phyloP scores from a whole-genome alignment of 2,797 vertebrate genomes.

The Galagoides demidoff region DNA sequence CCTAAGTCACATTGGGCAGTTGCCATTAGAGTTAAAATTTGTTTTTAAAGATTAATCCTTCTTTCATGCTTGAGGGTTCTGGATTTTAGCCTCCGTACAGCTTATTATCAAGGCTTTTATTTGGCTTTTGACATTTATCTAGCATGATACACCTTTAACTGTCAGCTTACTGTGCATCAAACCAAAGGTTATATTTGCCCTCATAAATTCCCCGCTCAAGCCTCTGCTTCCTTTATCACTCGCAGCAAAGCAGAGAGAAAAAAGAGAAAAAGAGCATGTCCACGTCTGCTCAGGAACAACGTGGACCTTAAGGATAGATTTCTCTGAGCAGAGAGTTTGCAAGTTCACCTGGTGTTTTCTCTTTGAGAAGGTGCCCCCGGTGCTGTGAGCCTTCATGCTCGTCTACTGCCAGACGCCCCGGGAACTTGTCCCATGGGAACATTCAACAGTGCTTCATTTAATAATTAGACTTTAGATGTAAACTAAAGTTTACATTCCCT shows the following conservation, averaged over 20 bases:
- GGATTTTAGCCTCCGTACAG: slow-evolving; percentile 74
- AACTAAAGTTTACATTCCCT: too few species aligned
- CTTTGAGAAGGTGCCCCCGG: background rate
- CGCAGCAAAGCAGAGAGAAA: slow-evolving; percentile 50
- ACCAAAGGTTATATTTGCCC: slow-evolving; percentile 83
- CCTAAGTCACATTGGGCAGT: background rate
- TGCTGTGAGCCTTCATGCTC: background rate
- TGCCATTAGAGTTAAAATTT: slow-evolving; percentile 73
- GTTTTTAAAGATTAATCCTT: slow-evolving; percentile 71
- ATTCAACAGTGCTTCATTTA: background rate
- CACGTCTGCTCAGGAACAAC: background rate
- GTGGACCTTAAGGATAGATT: slow-evolving; percentile 28
- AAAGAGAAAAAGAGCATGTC: slow-evolving; percentile 49
- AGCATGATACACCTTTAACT: slow-evolving; percentile 83
- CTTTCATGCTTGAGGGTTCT: slow-evolving; percentile 62
- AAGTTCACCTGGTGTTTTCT: background rate
- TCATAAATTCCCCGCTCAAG: slow-evolving; percentile 77
- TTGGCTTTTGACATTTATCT: slow-evolving; percentile 84
- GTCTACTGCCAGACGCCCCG: background rate
- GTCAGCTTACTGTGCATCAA: slow-evolving; percentile 80
- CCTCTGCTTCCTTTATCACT: slow-evolving; percentile 50
- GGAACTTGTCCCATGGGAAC: background rate
- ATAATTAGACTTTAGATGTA: background rate
- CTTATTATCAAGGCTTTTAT: slow-evolving; percentile 78
- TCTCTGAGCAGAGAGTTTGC: background rate